Conservation (phyloP, 1,140 invertebrate species). For the Lepidostoma basale region DNA sequence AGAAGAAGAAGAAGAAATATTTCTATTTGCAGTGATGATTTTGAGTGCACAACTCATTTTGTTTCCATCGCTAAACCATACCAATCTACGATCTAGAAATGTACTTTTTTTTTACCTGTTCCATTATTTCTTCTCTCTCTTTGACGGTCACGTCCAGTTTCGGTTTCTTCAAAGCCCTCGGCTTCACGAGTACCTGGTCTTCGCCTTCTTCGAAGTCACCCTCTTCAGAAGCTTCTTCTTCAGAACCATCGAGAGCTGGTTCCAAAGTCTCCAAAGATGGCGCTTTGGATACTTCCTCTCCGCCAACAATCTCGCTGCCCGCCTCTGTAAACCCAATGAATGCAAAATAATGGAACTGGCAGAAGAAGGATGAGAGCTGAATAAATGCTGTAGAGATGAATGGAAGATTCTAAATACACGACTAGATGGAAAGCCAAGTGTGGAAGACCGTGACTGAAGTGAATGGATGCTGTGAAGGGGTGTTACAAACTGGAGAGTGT, state of each 20-base stretch:
- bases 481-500: too few species aligned
- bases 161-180: neutral
- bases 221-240: conserved; percentile 29
- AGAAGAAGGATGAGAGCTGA: too few species aligned
- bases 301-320: neutral
- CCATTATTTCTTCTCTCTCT: conserved; percentile 36
- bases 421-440: too few species aligned
- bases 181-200: neutral
- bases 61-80: too few species aligned
- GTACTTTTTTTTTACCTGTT: conserved; percentile 31
- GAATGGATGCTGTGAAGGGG: too few species aligned
- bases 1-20: too few species aligned
- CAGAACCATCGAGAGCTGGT: conserved; percentile 30
- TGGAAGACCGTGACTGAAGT: too few species aligned
- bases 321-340: neutral
- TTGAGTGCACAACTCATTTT: too few species aligned
- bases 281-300: neutral
- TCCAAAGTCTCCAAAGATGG: conserved; percentile 14
- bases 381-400: too few species aligned
- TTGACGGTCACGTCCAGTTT: conserved; percentile 29
- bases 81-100: too few species aligned
- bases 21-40: too few species aligned
- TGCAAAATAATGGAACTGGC: neutral
- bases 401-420: too few species aligned
- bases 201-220: conserved; percentile 30